A percentile compares a stretch with the other conserved stretches of the same genome.
These are phyloP conservation scores for Delichon dasypus DNA, from an alignment of 2,797 vertebrate species.

Conservation along the genomic window DNA sequence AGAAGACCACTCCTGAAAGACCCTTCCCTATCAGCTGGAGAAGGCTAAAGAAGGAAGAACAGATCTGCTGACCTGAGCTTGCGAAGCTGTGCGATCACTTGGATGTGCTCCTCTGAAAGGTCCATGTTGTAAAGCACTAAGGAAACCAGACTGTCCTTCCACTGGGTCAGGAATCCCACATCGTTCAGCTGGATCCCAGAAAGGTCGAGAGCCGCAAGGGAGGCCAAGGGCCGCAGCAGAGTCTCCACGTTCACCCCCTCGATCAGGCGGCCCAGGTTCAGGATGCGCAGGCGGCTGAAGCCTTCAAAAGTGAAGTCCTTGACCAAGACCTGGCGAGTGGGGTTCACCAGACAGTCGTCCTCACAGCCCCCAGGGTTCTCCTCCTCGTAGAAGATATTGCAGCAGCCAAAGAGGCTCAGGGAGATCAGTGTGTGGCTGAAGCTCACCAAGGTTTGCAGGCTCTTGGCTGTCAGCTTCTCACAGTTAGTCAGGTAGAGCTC, in stretches of 20 bases:
- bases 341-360: conserved; percentile 81
- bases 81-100: conserved; percentile 85
- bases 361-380: conserved; percentile 87
- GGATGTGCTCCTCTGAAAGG: conserved; percentile 90
- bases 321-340: conserved; percentile 85
- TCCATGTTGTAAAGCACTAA: conserved; percentile 97
- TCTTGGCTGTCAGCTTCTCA: conserved; percentile 89
- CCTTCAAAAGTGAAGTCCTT: conserved; percentile 93
- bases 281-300: conserved; percentile 88
- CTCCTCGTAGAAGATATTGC: conserved; percentile 88
- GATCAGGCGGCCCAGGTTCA: conserved; percentile 90
- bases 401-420: conserved; percentile 93
- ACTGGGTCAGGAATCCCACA: conserved; percentile 88
- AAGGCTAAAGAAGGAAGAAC: not conserved
- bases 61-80: conserved; percentile 85
- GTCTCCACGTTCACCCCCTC: conserved; percentile 86
- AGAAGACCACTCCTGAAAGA: not conserved
- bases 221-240: conserved; percentile 84
- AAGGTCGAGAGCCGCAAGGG: conserved; percentile 89
- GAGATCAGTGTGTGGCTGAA: conserved; percentile 92
- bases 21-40: not conserved
- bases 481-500: conserved; percentile 96
- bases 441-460: conserved; percentile 87
- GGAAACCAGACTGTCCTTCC: conserved; percentile 91
- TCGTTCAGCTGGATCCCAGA: conserved; percentile 87